phyloP scores from a whole-genome alignment of 2,888 invertebrate genomes.

The Cataglyphis altisquamis region DNA sequence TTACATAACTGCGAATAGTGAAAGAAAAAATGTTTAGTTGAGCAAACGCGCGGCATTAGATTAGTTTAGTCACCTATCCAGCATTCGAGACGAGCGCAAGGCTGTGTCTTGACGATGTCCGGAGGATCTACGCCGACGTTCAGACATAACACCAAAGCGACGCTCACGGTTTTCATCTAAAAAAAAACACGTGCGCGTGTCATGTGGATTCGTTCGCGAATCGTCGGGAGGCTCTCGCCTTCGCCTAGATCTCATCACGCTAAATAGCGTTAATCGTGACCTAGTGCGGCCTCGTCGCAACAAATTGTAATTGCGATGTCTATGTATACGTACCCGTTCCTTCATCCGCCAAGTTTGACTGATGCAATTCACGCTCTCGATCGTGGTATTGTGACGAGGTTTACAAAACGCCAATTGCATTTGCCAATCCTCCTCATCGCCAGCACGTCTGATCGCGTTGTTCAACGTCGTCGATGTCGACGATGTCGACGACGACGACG shows the following conservation, averaged over 20 bases:
- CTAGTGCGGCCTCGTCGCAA: neutral
- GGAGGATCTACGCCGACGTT: slow-evolving; percentile 99
- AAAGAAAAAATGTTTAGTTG: slow-evolving; percentile 54
- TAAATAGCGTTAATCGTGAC: neutral
- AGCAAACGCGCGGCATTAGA: slow-evolving; percentile 63
- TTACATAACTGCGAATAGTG: slow-evolving; percentile 73
- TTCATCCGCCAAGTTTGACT: slow-evolving; percentile 97
- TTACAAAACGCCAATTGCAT: slow-evolving; percentile 91
- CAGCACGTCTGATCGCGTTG: slow-evolving; percentile 32
- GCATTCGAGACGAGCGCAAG: slow-evolving; percentile 97
- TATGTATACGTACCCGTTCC: slow-evolving; percentile 90
- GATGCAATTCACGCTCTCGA: slow-evolving; percentile 89
- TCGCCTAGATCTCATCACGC: neutral
- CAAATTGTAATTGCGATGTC: too few relatives aligned
- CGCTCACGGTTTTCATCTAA: slow-evolving; percentile 99
- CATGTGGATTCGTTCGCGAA: neutral
- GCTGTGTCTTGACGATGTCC: slow-evolving; percentile 98
- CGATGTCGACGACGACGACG: neutral
- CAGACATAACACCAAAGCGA: slow-evolving; percentile 98
- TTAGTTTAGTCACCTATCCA: slow-evolving; percentile 93
- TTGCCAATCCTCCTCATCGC: slow-evolving; percentile 88
- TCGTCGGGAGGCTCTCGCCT: neutral
- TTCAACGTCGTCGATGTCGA: neutral
- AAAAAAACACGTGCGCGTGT: slow-evolving; percentile 67
- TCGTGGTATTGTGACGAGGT: slow-evolving; percentile 91